Conservation (phyloP, 2,888 invertebrate species). For the Rhingia rostrata region DNA sequence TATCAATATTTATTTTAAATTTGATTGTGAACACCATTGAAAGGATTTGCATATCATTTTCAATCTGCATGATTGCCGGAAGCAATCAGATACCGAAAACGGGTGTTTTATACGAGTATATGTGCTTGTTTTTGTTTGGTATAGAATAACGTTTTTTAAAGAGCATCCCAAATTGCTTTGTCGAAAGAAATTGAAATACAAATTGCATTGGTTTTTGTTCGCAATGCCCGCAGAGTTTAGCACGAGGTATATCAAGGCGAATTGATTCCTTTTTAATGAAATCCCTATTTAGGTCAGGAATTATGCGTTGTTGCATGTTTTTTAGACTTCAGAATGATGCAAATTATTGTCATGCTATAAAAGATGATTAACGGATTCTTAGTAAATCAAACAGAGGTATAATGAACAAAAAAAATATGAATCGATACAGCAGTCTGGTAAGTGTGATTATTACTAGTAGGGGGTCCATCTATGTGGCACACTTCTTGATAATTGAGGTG, state of each 20-base stretch:
- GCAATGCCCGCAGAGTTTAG: not conserved
- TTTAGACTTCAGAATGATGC: not conserved
- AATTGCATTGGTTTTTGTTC: not conserved
- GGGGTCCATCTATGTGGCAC: too few species aligned
- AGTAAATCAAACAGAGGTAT: too few species aligned
- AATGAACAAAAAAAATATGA: too few species aligned
- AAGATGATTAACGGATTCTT: too few species aligned
- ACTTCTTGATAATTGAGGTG: too few species aligned
- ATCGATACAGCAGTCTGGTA: too few species aligned
- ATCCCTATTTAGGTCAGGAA: not conserved
- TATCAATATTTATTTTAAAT: conserved; percentile 34
- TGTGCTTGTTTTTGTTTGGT: not conserved
- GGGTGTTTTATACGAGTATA: not conserved
- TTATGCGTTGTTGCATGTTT: not conserved
- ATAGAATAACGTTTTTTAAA: not conserved
- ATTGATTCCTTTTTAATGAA: conserved; percentile 13
- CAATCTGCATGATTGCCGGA: conserved; percentile 32
- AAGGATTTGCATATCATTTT: conserved; percentile 38
- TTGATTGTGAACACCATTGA: conserved; percentile 24
- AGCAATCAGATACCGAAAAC: conserved; percentile 22
- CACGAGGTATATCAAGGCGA: not conserved
- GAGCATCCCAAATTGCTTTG: conserved; percentile 8
- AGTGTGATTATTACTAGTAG: too few species aligned
- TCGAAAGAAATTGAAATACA: conserved; percentile 8
- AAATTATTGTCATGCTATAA: not conserved